Base-by-base conservation (phyloP, 2,113 vertebrate species). In the Sceloporus undulatus region DNA sequence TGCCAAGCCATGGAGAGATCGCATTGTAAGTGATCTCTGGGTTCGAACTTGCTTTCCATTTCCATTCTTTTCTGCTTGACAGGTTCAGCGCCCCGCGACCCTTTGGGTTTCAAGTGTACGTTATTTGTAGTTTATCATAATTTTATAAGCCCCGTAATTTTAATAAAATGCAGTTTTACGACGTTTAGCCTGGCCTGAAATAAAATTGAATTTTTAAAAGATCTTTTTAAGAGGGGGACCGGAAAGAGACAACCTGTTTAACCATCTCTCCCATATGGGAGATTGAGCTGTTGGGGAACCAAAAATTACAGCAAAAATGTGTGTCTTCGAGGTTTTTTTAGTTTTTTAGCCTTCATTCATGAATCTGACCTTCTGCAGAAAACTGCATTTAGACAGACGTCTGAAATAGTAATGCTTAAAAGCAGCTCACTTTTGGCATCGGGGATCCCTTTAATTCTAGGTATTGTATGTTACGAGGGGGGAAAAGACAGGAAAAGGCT, bases 391-490 rank as follows among this genome's bases (percentile, higher is more conserved):
- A 79, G 85, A 79, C 90, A 89, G 91, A 90, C n/a, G 75, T 78
- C 88, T 87, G 82, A 56, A 90, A 34, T 79, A 2, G 84, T 92
- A 62, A n/a, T 79, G 23, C 84, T 79, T 91, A 91, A 84, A 92
- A 92, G 83, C 62, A 79, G 42, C 42, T 85, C 73, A 84, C 65
- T 83, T 94, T 82, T 92, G 91, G 91, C 88, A 90, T 27, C 42
- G 4, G 81, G 23, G 89, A 25, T 82, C 82, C 79, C 13, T 19
- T 90, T 93, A 91, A 89, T 93, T 88, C 85, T 87, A 83, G 62
- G 65, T 88, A 90, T 91, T 92, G 89, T 90, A 66, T 88, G 88
- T 86, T 34, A 83, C 59, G 73, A 70, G 88, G 85, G 73, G 85
- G 73, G 85, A 70, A 91, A 56, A 93, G 2, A n/a, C 40, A 82